Evolutionary conservation across 1,140 invertebrate genomes (phyloP).

Genomic region (Oppia nitens): DNA sequence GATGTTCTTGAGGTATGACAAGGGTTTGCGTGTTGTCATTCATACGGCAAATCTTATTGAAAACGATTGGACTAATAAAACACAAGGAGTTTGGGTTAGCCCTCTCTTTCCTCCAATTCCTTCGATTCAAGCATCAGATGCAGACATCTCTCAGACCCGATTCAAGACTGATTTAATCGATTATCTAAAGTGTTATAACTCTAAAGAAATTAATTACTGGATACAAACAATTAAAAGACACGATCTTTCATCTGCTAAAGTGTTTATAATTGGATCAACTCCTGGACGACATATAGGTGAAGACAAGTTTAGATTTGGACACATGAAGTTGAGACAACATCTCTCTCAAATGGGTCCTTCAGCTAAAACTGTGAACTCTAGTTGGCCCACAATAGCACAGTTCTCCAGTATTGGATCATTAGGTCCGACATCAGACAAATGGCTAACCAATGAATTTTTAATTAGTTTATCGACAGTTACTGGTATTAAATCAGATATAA

Average conservation of each 20-base stretch:
- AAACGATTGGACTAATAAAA: conserved; percentile 81
- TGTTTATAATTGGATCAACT: conserved; percentile 63
- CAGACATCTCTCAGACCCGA: conserved; percentile 42
- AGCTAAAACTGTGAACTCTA: conserved; percentile 22
- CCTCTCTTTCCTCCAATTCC: conserved; percentile 46
- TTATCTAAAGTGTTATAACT: conserved; percentile 58
- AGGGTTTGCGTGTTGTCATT: conserved; percentile 62
- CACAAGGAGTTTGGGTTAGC: conserved; percentile 82
- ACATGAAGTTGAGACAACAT: conserved; percentile 45
- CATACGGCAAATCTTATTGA: conserved; percentile 81
- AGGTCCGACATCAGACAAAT: conserved; percentile 46
- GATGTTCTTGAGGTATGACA: conserved; percentile 61
- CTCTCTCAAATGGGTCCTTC: conserved; percentile 33
- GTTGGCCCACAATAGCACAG: conserved; percentile 59
- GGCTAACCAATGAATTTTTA: conserved; percentile 48
- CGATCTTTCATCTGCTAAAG: conserved; percentile 63
- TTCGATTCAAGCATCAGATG: conserved; percentile 30
- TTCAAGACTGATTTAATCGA: conserved; percentile 70
- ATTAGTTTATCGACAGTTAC: conserved; percentile 27
- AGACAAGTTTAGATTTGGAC: conserved; percentile 43
- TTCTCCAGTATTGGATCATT: conserved; percentile 78
- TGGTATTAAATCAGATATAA: background rate
- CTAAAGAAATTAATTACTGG: conserved; percentile 49
- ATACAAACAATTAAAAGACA: conserved; percentile 47
- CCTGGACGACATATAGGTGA: conserved; percentile 54